phyloP scores from a whole-genome alignment of 2,797 vertebrate species.

The Myotis findleyi region DNA sequence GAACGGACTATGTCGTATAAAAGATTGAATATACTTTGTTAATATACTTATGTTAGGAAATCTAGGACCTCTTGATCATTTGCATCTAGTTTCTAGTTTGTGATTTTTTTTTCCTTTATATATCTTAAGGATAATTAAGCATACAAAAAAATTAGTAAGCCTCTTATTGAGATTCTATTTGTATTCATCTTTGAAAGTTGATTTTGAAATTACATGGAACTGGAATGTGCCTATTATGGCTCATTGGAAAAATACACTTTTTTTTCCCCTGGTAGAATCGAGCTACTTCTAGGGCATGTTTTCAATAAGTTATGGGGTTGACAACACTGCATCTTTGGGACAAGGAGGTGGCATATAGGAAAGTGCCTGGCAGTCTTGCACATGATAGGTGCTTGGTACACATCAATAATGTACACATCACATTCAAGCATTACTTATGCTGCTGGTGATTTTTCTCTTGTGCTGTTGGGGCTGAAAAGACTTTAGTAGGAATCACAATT shows the following conservation, averaged over 20 bases:
- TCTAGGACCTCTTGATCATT: background rate
- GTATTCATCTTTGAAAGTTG: background rate
- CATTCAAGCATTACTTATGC: background rate
- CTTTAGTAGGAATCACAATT: background rate
- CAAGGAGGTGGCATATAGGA: background rate
- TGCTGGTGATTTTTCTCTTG: background rate
- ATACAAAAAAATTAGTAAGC: background rate
- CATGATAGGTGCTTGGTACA: background rate
- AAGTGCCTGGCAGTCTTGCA: background rate
- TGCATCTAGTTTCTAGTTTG: background rate
- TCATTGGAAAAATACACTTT: constrained; percentile 38
- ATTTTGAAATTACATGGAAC: constrained; percentile 18
- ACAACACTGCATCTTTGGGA: background rate
- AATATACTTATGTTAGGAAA: background rate
- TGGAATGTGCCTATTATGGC: background rate
- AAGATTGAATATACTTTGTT: background rate
- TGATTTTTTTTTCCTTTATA: background rate
- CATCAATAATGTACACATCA: background rate
- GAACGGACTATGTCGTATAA: background rate
- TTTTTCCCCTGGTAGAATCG: background rate
- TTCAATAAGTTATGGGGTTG: background rate
- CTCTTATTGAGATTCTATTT: constrained; percentile 17
- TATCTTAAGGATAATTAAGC: background rate
- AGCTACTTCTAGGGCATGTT: background rate
- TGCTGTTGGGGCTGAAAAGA: background rate